Conservation (phyloP, 2,888 invertebrate species). For the Ceramica pisi region DNA sequence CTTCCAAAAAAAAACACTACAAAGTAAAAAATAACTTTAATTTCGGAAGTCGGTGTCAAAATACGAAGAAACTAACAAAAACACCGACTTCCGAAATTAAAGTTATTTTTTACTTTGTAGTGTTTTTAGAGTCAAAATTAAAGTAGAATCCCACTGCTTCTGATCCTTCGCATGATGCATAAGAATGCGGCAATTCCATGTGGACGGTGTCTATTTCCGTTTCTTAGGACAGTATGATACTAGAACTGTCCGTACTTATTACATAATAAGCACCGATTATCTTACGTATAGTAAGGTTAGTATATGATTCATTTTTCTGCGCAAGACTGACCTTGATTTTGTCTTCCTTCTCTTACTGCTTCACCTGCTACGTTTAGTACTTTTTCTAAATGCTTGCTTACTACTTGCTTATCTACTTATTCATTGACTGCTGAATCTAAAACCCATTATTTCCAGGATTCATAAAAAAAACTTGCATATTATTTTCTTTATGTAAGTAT, state of each 20-base stretch:
- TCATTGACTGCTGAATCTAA: not conserved
- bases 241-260: conserved; percentile 11
- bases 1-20: no score
- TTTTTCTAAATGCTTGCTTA: not conserved
- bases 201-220: conserved; percentile 30
- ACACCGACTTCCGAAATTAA: no score
- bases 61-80: no score
- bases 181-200: conserved; percentile 1
- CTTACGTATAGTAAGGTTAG: conserved; percentile 6
- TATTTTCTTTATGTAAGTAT: not conserved
- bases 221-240: conserved; percentile 29
- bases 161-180: not conserved
- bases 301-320: conserved; percentile 3
- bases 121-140: no score
- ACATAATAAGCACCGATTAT: conserved; percentile 17
- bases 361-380: not conserved
- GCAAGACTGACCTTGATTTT: not conserved
- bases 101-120: no score
- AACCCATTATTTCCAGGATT: not conserved
- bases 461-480: not conserved
- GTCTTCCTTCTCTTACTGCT: not conserved
- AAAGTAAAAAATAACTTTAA: no score
- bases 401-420: no score
- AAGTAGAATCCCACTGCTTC: not conserved
- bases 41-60: no score